These are phyloP conservation scores for Bambusicola thoracicus DNA, from an alignment of 2,113 vertebrate species.

Conservation along the genomic window DNA sequence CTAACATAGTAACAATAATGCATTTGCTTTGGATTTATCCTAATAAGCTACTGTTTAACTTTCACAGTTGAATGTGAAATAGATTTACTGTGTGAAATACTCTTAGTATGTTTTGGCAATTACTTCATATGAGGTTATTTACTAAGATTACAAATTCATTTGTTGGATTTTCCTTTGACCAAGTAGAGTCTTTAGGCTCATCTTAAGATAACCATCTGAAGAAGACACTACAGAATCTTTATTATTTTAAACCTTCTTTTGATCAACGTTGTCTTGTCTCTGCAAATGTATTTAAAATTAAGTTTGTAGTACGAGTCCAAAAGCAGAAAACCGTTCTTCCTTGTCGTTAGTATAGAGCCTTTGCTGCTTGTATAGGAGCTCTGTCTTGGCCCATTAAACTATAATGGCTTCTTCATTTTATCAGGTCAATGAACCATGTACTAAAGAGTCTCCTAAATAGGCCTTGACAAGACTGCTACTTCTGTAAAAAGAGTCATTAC, in stretches of 20 bases:
- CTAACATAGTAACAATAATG: not conserved
- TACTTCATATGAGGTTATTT: not conserved
- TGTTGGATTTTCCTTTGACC: not conserved
- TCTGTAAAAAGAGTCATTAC: not conserved
- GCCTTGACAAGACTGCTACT: not conserved
- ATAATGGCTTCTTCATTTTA: not conserved
- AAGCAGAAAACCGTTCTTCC: not conserved
- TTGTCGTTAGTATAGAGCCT: not conserved
- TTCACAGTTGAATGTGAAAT: not conserved
- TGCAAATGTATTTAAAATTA: not conserved
- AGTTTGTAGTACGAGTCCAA: not conserved
- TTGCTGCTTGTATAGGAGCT: not conserved
- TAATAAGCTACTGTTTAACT: not conserved
- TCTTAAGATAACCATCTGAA: not conserved
- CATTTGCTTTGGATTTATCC: not conserved
- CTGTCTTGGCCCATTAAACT: not conserved
- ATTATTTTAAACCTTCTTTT: not conserved
- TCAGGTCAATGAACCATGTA: not conserved
- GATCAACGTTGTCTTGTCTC: not conserved
- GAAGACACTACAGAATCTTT: not conserved
- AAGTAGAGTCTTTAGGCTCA: not conserved
- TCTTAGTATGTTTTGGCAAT: not conserved
- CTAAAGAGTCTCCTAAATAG: not conserved
- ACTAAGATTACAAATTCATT: not conserved
- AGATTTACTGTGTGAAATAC: not conserved